Conservation (phyloP, 2,113 vertebrate genomes). For the Arenaria interpres region DNA sequence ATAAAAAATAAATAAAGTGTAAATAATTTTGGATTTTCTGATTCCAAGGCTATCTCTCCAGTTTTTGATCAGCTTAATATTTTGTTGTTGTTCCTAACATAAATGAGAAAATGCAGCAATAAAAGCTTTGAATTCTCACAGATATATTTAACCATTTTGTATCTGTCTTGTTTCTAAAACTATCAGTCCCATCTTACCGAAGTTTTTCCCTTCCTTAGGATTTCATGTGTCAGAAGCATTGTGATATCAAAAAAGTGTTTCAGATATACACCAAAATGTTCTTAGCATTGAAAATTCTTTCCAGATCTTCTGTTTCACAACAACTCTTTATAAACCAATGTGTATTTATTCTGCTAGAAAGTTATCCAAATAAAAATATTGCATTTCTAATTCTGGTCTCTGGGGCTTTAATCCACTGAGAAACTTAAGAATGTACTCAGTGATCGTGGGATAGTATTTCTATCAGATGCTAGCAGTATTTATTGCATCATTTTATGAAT, state of each 20-base stretch:
- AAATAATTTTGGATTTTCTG: not conserved
- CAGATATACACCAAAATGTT: not conserved
- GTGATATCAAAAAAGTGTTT: not conserved
- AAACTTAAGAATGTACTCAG: not conserved
- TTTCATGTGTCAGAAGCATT: not conserved
- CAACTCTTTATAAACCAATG: not conserved
- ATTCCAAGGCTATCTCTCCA: not conserved
- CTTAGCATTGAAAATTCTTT: not conserved
- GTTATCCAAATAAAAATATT: conserved; percentile 4
- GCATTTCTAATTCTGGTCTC: conserved; percentile 7
- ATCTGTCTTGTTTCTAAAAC: not conserved
- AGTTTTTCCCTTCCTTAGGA: not conserved
- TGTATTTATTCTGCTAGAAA: conserved; percentile 28
- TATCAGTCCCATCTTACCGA: not conserved
- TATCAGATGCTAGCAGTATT: not conserved
- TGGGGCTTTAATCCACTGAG: conserved; percentile 1
- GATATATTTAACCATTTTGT: not conserved
- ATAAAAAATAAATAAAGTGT: not conserved
- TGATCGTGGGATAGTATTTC: not conserved
- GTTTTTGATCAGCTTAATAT: not conserved
- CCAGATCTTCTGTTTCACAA: not conserved
- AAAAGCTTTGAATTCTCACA: not conserved
- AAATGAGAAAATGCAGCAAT: not conserved
- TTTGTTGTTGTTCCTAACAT: not conserved
- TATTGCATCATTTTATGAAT: not conserved